Conservation (phyloP, 2,888 invertebrate species). For the Siphlonurus alternatus region DNA sequence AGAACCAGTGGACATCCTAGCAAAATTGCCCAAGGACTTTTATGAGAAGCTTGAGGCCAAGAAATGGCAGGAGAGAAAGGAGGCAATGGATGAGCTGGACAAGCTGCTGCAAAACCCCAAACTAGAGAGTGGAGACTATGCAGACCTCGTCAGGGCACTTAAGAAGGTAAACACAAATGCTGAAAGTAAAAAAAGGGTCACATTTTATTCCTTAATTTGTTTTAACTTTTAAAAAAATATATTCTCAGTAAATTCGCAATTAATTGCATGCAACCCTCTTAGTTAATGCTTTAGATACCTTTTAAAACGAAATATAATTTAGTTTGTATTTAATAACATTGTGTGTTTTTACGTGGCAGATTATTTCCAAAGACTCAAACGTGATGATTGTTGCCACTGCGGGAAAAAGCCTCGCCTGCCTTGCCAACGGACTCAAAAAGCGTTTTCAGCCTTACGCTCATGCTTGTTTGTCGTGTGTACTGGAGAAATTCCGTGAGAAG, state of each 20-base stretch:
- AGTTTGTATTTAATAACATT: neutral
- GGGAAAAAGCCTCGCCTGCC: constrained; percentile 59
- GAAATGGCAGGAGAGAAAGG: constrained; percentile 94
- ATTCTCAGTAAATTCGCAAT: neutral
- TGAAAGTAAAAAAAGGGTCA: neutral
- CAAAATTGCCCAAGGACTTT: constrained; percentile 88
- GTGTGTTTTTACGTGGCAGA: constrained; percentile 30
- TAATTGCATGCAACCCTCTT: too few species aligned
- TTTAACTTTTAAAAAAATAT: neutral
- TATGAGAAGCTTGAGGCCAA: constrained; percentile 87
- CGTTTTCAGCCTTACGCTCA: constrained; percentile 72
- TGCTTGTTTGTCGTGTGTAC: constrained; percentile 53
- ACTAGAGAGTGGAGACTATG: constrained; percentile 83
- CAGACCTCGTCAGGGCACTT: constrained; percentile 67
- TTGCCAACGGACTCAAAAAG: constrained; percentile 76
- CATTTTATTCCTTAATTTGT: too few species aligned
- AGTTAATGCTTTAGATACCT: too few species aligned
- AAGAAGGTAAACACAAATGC: constrained; percentile 64
- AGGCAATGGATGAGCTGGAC: constrained; percentile 70
- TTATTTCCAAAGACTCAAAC: constrained; percentile 87
- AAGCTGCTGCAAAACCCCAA: constrained; percentile 63
- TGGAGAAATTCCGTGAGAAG: constrained; percentile 97
- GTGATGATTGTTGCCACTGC: constrained; percentile 81
- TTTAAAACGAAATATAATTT: too few species aligned
- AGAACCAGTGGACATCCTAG: constrained; percentile 83